Percentiles rank a stretch among this genome's conserved stretches.
phyloP scores from a whole-genome alignment of 2,113 vertebrate species.

The Bombycilla garrulus region DNA sequence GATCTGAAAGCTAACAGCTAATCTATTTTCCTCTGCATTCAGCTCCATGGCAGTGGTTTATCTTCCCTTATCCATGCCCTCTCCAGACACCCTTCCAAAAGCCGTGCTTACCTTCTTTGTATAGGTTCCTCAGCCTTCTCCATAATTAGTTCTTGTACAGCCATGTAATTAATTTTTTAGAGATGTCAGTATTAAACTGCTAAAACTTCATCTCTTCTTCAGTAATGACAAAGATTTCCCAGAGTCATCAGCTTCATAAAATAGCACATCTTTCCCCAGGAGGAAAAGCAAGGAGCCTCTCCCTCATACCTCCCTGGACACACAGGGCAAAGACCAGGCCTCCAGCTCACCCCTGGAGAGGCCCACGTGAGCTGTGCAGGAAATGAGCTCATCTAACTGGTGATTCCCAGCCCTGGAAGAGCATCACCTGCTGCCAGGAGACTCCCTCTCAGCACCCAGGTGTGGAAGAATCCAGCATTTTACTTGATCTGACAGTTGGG shows the following conservation, averaged over 20 bases:
- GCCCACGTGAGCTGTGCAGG: constrained; percentile 44
- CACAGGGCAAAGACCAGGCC: constrained; percentile 51
- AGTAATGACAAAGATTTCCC: not conserved
- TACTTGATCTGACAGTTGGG: no score
- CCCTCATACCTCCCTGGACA: constrained; percentile 14
- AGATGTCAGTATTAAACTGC: not conserved
- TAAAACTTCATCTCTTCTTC: not conserved
- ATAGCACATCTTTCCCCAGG: not conserved
- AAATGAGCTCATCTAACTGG: constrained; percentile 42
- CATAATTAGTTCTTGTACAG: not conserved
- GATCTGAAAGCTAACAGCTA: not conserved
- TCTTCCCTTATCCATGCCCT: not conserved
- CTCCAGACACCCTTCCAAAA: not conserved
- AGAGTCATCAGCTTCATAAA: not conserved
- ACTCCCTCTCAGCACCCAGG: not conserved
- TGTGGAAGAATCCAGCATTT: not conserved
- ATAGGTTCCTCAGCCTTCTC: not conserved
- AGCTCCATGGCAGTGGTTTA: not conserved
- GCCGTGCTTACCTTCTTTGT: not conserved
- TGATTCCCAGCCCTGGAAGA: not conserved
- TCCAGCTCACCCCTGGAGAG: constrained; percentile 42
- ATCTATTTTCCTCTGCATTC: not conserved
- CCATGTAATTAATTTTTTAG: not conserved
- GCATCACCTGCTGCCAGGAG: not conserved
- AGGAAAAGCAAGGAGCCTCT: not conserved